Evolutionary conservation across 64 coral and sea anemone species (phyloP).

Genomic region (Exaiptasia diaphana): DNA sequence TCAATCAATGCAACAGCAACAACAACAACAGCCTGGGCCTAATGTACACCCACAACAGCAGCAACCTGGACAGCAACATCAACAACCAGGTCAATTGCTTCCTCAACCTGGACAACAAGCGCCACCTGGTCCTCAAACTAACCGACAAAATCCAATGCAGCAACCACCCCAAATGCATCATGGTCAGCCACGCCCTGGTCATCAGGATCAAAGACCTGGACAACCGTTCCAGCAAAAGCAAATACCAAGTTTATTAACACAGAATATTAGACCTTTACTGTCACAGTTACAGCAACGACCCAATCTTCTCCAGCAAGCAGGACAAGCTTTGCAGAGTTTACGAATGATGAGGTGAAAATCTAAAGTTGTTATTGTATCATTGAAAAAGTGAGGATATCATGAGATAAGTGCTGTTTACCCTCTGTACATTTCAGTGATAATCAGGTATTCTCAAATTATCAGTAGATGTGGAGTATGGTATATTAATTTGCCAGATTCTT

Average conservation of each 20-base stretch:
- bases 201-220: neutral
- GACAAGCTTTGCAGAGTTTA: neutral
- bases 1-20: neutral
- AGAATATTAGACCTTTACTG: neutral
- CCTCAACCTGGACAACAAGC: neutral
- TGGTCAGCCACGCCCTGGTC: neutral
- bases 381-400: no score
- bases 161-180: neutral
- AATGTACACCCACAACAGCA: neutral
- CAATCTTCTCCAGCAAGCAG: constrained; percentile 5
- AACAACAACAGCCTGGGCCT: neutral
- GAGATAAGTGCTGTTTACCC: no score
- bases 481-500: no score
- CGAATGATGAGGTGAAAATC: no score
- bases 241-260: neutral
- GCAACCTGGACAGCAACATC: neutral
- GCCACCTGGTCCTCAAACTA: neutral
- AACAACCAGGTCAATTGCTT: neutral
- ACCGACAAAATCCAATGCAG: neutral
- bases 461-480: no score
- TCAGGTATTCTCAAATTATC: no score
- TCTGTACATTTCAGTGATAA: no score
- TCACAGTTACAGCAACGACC: neutral
- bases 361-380: no score
- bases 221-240: no score